Evolutionary conservation across 2,797 vertebrate species (phyloP).

Genomic region (Phrynocephalus vlangalii): DNA sequence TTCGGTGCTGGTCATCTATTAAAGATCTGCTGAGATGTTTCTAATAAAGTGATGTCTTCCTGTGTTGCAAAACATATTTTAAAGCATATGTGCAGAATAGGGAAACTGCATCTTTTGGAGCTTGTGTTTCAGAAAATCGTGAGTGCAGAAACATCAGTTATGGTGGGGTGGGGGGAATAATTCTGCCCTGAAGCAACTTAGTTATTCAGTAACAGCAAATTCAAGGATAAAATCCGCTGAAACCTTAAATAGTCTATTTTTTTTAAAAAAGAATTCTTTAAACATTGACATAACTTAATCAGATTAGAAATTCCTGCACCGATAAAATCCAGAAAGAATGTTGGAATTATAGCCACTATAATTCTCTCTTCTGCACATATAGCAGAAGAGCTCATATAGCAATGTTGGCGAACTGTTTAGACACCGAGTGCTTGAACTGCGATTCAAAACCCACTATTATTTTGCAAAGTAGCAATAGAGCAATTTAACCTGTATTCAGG

Average conservation of each 20-base stretch:
- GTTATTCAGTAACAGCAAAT: neutral
- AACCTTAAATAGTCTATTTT: conserved; percentile 51
- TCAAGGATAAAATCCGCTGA: conserved; percentile 27
- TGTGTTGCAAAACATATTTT: neutral
- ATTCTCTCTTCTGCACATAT: conserved; percentile 33
- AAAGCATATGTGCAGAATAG: neutral
- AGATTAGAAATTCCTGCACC: conserved; percentile 69
- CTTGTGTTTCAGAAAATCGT: neutral
- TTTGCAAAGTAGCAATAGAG: conserved; percentile 41
- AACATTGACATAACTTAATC: conserved; percentile 64
- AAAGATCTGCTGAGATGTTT: neutral
- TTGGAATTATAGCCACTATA: conserved; percentile 45
- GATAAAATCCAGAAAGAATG: conserved; percentile 73
- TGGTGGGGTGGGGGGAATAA: neutral
- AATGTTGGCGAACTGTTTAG: no score
- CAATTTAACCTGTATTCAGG: neutral
- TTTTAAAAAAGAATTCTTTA: conserved; percentile 41
- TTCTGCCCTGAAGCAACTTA: conserved; percentile 29
- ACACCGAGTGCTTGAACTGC: no score
- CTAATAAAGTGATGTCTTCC: neutral
- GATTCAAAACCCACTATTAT: neutral
- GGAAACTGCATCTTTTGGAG: neutral
- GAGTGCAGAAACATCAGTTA: neutral
- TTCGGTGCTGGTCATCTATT: neutral
- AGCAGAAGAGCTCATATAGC: neutral